These are phyloP conservation scores for Nothocercus nigrocapillus DNA, from an alignment of 2,113 vertebrate species.

Conservation along the genomic window DNA sequence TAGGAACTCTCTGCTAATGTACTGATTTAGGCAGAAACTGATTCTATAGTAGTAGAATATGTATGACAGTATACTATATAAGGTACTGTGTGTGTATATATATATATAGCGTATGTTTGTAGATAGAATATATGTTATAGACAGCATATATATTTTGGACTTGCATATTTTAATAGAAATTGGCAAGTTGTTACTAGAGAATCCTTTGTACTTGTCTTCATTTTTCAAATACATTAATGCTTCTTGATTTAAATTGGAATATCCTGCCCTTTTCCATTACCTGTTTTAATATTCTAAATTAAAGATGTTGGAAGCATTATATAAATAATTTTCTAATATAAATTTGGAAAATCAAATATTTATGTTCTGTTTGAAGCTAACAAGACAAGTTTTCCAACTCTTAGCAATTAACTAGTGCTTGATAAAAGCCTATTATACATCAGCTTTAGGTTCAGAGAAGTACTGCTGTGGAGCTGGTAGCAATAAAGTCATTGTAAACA, in stretches of 20 bases:
- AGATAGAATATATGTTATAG: background rate
- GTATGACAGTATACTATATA: background rate
- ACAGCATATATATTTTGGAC: background rate
- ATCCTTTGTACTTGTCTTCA: background rate
- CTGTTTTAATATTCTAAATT: background rate
- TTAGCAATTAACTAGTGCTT: background rate
- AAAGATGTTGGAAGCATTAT: background rate
- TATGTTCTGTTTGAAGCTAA: background rate
- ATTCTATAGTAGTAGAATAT: background rate
- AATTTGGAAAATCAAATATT: background rate
- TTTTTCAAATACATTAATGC: background rate
- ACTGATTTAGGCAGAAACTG: background rate
- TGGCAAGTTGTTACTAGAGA: background rate
- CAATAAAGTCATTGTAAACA: background rate
- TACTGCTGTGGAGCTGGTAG: background rate
- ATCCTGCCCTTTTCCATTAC: background rate
- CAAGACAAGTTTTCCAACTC: background rate
- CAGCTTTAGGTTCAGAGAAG: background rate
- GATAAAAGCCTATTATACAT: background rate
- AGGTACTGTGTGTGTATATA: background rate
- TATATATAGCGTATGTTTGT: background rate
- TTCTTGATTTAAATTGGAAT: background rate
- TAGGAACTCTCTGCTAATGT: background rate
- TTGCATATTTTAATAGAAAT: background rate
- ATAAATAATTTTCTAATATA: background rate